Evolutionary conservation across 2,888 invertebrate genomes (phyloP).

Genomic region (Andrena chrysosceles): DNA sequence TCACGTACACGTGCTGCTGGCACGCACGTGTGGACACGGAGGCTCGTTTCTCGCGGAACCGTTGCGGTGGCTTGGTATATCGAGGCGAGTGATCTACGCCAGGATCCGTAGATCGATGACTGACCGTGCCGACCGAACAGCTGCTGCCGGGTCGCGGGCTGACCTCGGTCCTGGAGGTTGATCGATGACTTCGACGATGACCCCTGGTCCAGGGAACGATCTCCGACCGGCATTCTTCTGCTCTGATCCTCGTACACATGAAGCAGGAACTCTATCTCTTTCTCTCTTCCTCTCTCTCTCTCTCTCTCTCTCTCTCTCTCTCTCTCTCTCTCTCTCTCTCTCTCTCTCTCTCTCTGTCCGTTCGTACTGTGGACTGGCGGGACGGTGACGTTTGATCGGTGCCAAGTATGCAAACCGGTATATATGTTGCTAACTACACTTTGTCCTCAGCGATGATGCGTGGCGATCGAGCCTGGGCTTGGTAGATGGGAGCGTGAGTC

Average conservation of each 20-base stretch:
- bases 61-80: constrained; percentile 70
- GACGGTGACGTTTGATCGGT: constrained; percentile 65
- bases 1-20: constrained; percentile 11
- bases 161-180: constrained; percentile 79
- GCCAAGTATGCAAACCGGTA: constrained; percentile 68
- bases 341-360: constrained; percentile 7
- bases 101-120: constrained; percentile 82
- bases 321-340: constrained; percentile 7
- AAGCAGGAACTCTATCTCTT: constrained; percentile 55
- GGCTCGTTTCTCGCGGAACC: constrained; percentile 44
- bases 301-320: constrained; percentile 17
- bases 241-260: constrained; percentile 58
- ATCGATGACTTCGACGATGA: constrained; percentile 82
- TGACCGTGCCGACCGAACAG: constrained; percentile 79
- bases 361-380: background rate
- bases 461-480: constrained; percentile 1
- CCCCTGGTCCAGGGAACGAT: constrained; percentile 69
- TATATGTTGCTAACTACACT: constrained; percentile 51
- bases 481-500: background rate
- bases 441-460: constrained; percentile 46
- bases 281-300: constrained; percentile 19
- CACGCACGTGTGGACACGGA: constrained; percentile 2
- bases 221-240: constrained; percentile 66
- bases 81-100: constrained; percentile 77
- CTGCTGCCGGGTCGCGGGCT: constrained; percentile 80